Evolutionary conservation across 2,113 vertebrate genomes (phyloP), one percentile per base, ranked within the genome.

Genomic region (Ctenomys sociabilis): DNA sequence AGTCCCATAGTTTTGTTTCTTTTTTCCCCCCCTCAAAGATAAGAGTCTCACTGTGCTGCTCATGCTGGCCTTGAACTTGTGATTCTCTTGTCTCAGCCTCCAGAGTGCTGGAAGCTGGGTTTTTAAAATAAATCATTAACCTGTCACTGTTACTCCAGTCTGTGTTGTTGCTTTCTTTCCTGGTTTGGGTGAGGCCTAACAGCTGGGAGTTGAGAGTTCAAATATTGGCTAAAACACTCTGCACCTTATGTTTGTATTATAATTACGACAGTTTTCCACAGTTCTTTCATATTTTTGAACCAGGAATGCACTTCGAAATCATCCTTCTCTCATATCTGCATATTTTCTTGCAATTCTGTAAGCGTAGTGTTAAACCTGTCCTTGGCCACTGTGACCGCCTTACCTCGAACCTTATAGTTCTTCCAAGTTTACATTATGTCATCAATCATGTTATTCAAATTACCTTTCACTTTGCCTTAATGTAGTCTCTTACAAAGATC

Each of bases 41-140:
- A 54, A 73, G 40, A 45, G 16, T 80, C 73, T 80, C 14, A 35
- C 45, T 35, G 30, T 80, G 77, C 54, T 54, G 49, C 49, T 14
- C 45, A 10, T 32, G 77, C 77, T 80, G 26, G 49, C 77, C 32
- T 54, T 54, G 77, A 49, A 78, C 45, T 49, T 80, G 30, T 54
- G 30, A 80, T 54, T 7, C 77, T 80, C 30, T 32, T 35, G 49
- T 54, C 43, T 49, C 49, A 54, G 43, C 75, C 28, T 49, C 14
- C 26, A 13, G 22, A 78, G 77, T 35, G 45, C 49, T 54, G 49
- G 49, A 78, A 93, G 75, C 28, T 91, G 22, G 30, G 54, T 81
- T 89, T 96, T 91, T 73, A 49, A 84, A 85, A 37, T 84, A 89
- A 77, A 91, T 95, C 40, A n/a, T 87, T 94, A 93, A 75, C 43